A percentile compares a stretch with the other conserved stretches of the same genome.
Conservation (phyloP, 2,888 invertebrate genomes). For the Prosopocoilus inquinatus region DNA sequence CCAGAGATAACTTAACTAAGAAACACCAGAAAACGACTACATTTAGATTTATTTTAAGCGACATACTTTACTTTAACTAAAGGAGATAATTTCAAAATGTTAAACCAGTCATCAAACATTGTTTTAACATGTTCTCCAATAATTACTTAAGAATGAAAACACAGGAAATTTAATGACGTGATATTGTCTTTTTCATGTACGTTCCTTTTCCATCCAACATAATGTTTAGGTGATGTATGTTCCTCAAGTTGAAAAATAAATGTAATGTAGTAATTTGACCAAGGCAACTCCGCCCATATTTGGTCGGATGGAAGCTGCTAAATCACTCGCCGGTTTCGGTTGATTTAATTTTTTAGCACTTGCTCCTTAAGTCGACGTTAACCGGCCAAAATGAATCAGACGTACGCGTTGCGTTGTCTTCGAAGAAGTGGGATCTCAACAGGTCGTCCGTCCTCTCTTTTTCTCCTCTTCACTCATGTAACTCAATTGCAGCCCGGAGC, state of each 20-base stretch:
- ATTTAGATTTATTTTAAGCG: no score
- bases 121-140: no score
- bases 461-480: not conserved
- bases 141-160: no score
- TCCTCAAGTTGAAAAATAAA: slow-evolving; percentile 5
- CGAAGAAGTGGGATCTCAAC: slow-evolving; percentile 3
- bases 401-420: not conserved
- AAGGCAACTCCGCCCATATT: not conserved
- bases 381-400: not conserved
- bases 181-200: no score
- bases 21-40: no score
- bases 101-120: no score
- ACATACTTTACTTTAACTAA: no score
- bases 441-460: not conserved
- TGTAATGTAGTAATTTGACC: slow-evolving; percentile 3
- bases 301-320: not conserved
- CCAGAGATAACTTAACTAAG: no score
- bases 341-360: slow-evolving; percentile 7
- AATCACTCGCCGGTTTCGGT: slow-evolving; percentile 6
- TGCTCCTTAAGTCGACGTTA: not conserved
- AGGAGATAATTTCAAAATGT: no score
- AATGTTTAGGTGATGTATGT: not conserved
- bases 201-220: no score
- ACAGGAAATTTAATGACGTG: no score
- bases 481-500: slow-evolving; percentile 6